These are phyloP conservation scores for Trichopoda pennipes DNA, from an alignment of 2,888 invertebrate species.

Conservation along the genomic window DNA sequence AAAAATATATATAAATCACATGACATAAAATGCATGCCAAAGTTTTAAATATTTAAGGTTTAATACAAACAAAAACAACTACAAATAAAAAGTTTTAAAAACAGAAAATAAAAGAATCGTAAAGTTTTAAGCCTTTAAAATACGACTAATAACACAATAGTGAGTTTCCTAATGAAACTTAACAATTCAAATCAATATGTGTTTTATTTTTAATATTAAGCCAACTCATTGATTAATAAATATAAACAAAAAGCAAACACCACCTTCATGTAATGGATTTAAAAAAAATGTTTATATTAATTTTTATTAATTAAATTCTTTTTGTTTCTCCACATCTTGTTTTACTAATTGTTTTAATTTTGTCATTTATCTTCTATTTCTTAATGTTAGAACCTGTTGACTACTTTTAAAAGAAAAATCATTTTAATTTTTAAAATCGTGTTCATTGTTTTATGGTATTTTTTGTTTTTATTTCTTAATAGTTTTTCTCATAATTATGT, in stretches of 20 bases:
- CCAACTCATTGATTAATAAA: slow-evolving; percentile 12
- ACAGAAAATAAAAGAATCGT: slow-evolving; percentile 29
- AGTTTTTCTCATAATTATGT: slow-evolving; percentile 20
- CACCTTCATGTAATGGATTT: slow-evolving; percentile 47
- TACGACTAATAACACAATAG: background rate
- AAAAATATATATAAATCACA: slow-evolving; percentile 71
- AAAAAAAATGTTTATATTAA: slow-evolving; percentile 6
- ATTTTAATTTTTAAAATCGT: slow-evolving; percentile 50
- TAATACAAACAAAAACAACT: slow-evolving; percentile 30
- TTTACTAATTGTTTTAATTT: slow-evolving; percentile 33
- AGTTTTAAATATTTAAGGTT: slow-evolving; percentile 72
- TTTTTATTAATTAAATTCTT: slow-evolving; percentile 17
- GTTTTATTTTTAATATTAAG: slow-evolving; percentile 31
- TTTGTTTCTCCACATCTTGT: slow-evolving; percentile 10
- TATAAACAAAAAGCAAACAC: slow-evolving; percentile 26
- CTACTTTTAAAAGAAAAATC: slow-evolving; percentile 62
- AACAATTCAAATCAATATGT: slow-evolving; percentile 35
- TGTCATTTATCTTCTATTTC: slow-evolving; percentile 22
- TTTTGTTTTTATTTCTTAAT: slow-evolving; percentile 6
- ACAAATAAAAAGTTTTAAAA: slow-evolving; percentile 38
- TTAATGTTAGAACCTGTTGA: slow-evolving; percentile 64
- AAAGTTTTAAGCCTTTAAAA: slow-evolving; percentile 59
- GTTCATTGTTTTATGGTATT: slow-evolving; percentile 59
- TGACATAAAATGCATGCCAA: slow-evolving; percentile 80
- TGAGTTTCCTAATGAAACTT: slow-evolving; percentile 59